Evolutionary conservation across 2,113 vertebrate genomes (phyloP).

Genomic region (Melozone crissalis): DNA sequence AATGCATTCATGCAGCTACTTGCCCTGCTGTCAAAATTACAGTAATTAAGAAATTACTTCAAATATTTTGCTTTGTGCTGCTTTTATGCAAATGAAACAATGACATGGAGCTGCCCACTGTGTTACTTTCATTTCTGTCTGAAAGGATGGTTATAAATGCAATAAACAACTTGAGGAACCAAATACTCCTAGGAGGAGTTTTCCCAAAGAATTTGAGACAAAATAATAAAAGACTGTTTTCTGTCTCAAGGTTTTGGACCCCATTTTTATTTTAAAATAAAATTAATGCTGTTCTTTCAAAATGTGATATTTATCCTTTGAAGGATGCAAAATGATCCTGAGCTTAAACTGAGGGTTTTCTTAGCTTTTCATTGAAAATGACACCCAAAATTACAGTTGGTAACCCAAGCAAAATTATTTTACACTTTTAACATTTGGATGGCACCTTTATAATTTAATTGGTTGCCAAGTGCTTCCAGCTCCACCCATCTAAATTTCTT

Average conservation of each 20-base stretch:
- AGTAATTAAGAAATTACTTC: neutral
- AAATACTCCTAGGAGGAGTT: neutral
- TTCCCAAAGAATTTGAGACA: constrained; percentile 22
- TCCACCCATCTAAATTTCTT: neutral
- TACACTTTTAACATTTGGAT: neutral
- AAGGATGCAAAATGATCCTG: neutral
- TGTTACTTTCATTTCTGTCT: neutral
- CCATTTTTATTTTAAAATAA: neutral
- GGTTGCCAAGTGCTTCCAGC: neutral
- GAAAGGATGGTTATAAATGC: neutral
- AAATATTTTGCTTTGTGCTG: neutral
- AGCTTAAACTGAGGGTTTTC: neutral
- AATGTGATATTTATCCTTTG: neutral
- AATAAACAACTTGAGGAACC: neutral
- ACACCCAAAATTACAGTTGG: neutral
- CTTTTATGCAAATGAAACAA: neutral
- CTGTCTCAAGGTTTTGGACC: neutral
- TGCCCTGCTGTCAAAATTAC: neutral
- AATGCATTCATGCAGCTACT: neutral
- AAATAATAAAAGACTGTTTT: constrained; percentile 23
- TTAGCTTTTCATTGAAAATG: neutral
- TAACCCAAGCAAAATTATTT: neutral
- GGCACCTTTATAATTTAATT: neutral
- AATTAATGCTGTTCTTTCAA: neutral
- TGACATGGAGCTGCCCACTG: neutral